These are phyloP conservation scores for Cheracebus regulus DNA, from an alignment of 2,797 vertebrate species.

Conservation along the genomic window DNA sequence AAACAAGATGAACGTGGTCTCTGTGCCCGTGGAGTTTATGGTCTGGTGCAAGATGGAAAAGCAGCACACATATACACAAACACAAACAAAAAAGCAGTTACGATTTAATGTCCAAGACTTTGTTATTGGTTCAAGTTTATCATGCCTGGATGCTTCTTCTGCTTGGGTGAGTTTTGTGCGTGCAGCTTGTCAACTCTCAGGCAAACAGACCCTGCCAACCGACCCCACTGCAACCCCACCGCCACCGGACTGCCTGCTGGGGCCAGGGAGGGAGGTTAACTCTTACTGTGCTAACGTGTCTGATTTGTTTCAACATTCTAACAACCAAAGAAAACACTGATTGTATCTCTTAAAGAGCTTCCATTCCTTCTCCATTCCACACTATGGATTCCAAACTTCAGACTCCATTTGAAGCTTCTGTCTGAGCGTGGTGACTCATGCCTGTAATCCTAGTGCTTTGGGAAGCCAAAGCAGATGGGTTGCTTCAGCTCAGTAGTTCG, in stretches of 20 bases:
- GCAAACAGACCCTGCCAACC: conserved; percentile 23
- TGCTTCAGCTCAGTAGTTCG: too few species aligned
- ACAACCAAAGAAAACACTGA: background rate
- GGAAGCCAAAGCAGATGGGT: too few species aligned
- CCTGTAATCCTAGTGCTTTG: too few species aligned
- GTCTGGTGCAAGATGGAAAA: background rate
- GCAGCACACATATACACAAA: background rate
- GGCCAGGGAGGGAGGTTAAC: background rate
- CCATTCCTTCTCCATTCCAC: background rate
- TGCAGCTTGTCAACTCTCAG: conserved; percentile 7
- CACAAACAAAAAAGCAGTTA: background rate
- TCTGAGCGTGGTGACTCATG: too few species aligned
- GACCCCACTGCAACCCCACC: background rate
- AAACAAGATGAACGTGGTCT: background rate
- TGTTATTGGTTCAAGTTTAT: conserved; percentile 31
- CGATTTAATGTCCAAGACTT: background rate
- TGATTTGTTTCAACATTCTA: background rate
- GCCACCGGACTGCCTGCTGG: background rate
- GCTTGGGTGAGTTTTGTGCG: background rate
- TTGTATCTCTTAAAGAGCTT: background rate
- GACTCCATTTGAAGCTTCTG: background rate
- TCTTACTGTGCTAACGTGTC: background rate
- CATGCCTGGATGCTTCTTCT: conserved; percentile 24
- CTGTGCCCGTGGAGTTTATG: background rate
- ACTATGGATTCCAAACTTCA: background rate